These are phyloP conservation scores for Eudasyphora cyanicolor DNA, from an alignment of 2,888 invertebrate genomes.

Conservation along the genomic window DNA sequence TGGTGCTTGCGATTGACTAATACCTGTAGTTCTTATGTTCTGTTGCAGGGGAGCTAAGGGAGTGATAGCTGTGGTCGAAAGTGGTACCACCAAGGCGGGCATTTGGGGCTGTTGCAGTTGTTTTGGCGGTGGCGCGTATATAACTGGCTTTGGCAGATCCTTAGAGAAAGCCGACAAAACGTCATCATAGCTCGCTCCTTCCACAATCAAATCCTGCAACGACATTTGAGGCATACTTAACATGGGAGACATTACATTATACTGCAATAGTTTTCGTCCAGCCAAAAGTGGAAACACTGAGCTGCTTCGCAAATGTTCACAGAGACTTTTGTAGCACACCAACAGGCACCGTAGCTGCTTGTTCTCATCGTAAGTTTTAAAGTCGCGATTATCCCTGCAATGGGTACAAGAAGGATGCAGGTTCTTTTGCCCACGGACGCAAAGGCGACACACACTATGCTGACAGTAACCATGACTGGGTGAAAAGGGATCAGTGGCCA, in stretches of 20 bases:
- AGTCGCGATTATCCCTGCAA: constrained; percentile 91
- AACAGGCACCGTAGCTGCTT: constrained; percentile 89
- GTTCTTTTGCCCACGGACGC: constrained; percentile 91
- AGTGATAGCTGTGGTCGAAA: constrained; percentile 70
- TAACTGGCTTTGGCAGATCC: constrained; percentile 82
- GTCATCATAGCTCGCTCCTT: constrained; percentile 89
- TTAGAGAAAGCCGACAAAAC: constrained; percentile 86
- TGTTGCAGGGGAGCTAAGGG: constrained; percentile 62
- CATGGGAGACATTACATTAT: constrained; percentile 68
- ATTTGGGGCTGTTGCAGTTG: constrained; percentile 74
- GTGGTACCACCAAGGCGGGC: constrained; percentile 49
- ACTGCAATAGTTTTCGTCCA: constrained; percentile 56
- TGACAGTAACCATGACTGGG: constrained; percentile 89
- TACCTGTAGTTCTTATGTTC: constrained; percentile 33
- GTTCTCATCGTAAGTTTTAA: constrained; percentile 90
- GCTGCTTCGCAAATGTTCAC: constrained; percentile 89
- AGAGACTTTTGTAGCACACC: constrained; percentile 93
- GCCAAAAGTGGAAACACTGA: constrained; percentile 82
- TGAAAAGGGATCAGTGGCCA: constrained; percentile 90
- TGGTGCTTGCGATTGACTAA: constrained; percentile 31
- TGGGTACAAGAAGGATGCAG: constrained; percentile 91
- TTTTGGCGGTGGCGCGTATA: constrained; percentile 81
- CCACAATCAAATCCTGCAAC: constrained; percentile 85
- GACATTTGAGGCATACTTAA: constrained; percentile 76
- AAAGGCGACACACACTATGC: constrained; percentile 93